phyloP scores from a whole-genome alignment of 35 echinoderm and acorn worm species.

The Heliocidaris erythrogramma region DNA sequence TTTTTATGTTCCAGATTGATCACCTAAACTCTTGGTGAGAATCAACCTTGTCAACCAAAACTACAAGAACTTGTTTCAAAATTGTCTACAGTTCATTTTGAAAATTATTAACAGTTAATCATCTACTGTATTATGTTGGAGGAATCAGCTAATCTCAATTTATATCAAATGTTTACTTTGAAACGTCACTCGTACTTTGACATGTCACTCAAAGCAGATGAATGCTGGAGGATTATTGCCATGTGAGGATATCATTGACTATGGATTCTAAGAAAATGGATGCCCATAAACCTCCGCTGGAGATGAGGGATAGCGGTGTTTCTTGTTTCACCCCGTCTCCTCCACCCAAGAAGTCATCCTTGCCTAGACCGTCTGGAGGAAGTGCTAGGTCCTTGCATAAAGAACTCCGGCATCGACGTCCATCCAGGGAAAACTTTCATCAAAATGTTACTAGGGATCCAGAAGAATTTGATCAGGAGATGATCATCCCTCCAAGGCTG shows the following conservation, averaged over 20 bases:
- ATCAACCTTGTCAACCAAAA: not conserved
- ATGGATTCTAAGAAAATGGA: not conserved
- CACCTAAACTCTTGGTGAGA: not conserved
- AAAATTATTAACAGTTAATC: not conserved
- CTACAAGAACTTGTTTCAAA: not conserved
- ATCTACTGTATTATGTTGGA: not conserved
- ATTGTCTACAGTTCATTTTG: not conserved
- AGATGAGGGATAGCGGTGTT: slow-evolving; percentile 35
- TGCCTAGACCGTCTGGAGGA: not conserved
- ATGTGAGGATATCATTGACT: not conserved
- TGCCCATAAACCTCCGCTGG: not conserved
- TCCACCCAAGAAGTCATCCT: slow-evolving; percentile 26
- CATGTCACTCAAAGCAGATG: not conserved
- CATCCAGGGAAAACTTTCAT: not conserved
- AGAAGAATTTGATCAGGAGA: not conserved
- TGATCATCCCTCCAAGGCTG: not conserved
- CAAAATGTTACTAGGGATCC: not conserved
- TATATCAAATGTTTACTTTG: not conserved
- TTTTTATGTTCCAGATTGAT: not conserved
- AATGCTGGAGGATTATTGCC: not conserved
- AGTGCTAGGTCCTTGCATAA: not conserved
- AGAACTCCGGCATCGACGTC: not conserved
- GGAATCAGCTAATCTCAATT: not conserved
- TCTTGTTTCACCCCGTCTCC: slow-evolving; percentile 41
- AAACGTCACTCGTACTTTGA: not conserved